Conservation (phyloP, 1,140 invertebrate species). For the Drosophila kikkawai region DNA sequence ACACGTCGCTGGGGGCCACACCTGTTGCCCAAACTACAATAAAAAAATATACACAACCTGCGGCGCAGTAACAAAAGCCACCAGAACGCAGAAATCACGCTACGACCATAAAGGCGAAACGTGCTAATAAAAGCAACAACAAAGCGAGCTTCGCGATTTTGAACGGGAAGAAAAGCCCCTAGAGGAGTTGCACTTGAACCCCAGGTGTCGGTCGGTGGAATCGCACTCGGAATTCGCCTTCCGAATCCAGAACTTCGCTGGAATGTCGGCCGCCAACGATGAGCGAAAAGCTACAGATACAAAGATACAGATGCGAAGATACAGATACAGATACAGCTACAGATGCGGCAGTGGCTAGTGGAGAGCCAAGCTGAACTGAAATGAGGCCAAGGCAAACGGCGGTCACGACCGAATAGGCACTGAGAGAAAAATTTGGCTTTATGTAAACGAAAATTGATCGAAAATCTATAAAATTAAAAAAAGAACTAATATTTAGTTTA, state of each 20-base stretch:
- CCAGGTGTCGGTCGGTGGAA: conserved; percentile 2
- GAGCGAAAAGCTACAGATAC: conserved; percentile 25
- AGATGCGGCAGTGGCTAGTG: conserved; percentile 14
- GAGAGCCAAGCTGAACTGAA: conserved; percentile 39
- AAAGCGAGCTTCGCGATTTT: conserved; percentile 22
- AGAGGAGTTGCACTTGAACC: conserved; percentile 46
- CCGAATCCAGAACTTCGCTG: conserved; percentile 20
- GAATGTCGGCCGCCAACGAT: conserved; percentile 23
- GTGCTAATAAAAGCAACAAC: conserved; percentile 76
- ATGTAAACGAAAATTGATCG: fast-evolving
- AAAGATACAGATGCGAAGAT: conserved; percentile 6
- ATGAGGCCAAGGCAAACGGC: conserved; percentile 75
- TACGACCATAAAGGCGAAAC: conserved; percentile 76
- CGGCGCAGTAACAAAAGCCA: conserved; percentile 66
- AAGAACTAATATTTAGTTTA: no score
- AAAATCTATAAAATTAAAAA: not conserved
- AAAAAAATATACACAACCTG: conserved; percentile 68
- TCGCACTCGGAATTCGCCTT: conserved; percentile 19
- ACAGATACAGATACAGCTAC: conserved; percentile 10
- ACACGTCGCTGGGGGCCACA: conserved; percentile 66
- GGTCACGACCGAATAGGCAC: conserved; percentile 23
- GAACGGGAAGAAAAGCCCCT: conserved; percentile 30
- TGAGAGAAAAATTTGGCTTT: conserved; percentile 12
- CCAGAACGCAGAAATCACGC: conserved; percentile 73
- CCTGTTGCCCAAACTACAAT: conserved; percentile 73